Base-by-base conservation (phyloP, 1,140 invertebrate genomes). In the Drosophila ercepeae region DNA sequence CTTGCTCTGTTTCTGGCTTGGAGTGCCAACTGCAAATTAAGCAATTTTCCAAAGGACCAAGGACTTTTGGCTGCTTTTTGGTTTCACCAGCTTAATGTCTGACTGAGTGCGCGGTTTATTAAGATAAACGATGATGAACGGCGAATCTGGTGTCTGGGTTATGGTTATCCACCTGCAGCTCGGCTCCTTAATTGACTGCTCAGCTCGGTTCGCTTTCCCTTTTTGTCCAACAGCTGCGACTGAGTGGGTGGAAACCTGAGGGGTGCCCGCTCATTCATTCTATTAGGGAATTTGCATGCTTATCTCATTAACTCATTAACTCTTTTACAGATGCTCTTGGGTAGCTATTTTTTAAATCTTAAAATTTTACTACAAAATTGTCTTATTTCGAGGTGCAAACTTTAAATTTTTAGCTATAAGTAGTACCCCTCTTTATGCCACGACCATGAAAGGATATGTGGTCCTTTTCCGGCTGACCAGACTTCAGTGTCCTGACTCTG, bases 61-160 rank as follows among this genome's bases (percentile, higher is more conserved):
- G 36, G 82, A 81, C 73, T 86, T 84, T 84, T 76, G 81, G 81
- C 72, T 86, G 78, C 71, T 75, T 86, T 84, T 64, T 51, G 75
- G 79, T 79, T 86, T 74, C 32, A 45, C 59, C 52, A 52, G 69
- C 59, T 74, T 84, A 86, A 86, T 84, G 76, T 88, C 68, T 86
- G 79, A 84, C 76, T 81, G 79, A 84, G 81, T 86, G 77, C 77
- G 63, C 82, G 82, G 82, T 84, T 84, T 84, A 84, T 84, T 86
- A 84, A 84, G 81, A 84, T 84, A 84, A 84, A 84, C 81, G 81
- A 84, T 84, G 81, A 84, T 84, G 81, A 86, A 86, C 81, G 81
- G 67, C 41, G 63, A 42, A 52, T 45, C 69, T 46, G 48, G 18
- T 53, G 60, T 61, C 60, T 57, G 42, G 60, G 60, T 48, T 48